Conservation (phyloP, 2,797 vertebrate genomes). For the Pelochelys cantorii region DNA sequence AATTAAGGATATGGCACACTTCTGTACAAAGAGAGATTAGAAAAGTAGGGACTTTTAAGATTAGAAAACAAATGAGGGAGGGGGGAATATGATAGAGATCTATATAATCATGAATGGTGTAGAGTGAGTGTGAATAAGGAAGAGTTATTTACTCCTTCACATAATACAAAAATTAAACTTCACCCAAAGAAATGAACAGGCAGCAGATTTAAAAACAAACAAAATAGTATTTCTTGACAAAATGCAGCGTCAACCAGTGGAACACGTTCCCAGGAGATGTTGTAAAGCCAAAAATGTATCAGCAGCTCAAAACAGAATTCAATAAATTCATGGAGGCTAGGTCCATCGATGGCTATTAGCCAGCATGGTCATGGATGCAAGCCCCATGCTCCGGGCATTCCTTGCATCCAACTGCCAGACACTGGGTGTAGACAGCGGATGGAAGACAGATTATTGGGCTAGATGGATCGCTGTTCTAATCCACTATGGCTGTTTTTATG, state of each 20-base stretch:
- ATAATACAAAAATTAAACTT: neutral
- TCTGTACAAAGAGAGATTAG: neutral
- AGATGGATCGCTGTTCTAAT: neutral
- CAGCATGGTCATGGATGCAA: neutral
- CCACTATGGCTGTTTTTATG: neutral
- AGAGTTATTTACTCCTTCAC: neutral
- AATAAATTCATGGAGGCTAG: neutral
- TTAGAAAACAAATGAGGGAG: neutral
- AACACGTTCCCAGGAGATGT: neutral
- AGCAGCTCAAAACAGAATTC: neutral
- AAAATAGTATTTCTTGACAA: neutral
- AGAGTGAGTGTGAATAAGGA: neutral
- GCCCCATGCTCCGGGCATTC: neutral
- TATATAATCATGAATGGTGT: neutral
- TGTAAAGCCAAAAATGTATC: neutral
- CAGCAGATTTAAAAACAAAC: neutral
- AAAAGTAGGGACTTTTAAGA: neutral
- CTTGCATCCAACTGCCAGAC: neutral
- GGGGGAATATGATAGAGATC: neutral
- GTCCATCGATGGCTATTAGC: neutral
- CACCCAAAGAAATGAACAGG: neutral
- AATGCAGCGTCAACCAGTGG: neutral
- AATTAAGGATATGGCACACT: neutral
- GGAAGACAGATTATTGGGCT: neutral
- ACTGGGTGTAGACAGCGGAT: neutral